phyloP scores from a whole-genome alignment of 1,140 invertebrate genomes.

The Caenorhabditis tropicalis region DNA sequence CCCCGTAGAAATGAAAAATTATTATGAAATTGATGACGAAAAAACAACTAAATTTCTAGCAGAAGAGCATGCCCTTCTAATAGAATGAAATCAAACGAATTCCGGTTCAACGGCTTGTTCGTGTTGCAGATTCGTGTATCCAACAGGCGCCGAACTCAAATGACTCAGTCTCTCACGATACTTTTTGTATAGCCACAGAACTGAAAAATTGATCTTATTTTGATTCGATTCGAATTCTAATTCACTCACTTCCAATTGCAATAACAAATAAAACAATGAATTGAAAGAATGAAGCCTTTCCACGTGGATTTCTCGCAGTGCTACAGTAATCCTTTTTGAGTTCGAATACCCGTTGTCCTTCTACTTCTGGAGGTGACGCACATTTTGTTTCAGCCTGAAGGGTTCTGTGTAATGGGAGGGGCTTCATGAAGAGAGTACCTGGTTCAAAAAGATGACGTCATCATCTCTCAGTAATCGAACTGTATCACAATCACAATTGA shows the following conservation, averaged over 20 bases:
- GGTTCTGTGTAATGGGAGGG: too few relatives aligned
- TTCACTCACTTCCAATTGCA: constrained; percentile 12
- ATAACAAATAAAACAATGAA: constrained; percentile 57
- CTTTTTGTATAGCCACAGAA: not conserved
- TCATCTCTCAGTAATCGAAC: constrained; percentile 57
- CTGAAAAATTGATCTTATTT: not conserved
- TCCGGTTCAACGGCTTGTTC: constrained; percentile 34
- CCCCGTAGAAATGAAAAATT: not conserved
- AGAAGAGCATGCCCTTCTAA: not conserved
- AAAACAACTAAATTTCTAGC: not conserved
- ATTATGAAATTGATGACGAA: not conserved
- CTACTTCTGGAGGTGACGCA: constrained; percentile 43
- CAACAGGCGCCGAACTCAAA: constrained; percentile 1
- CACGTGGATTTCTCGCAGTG: not conserved
- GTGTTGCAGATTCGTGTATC: constrained; percentile 1
- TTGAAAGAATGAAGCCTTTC: constrained; percentile 46
- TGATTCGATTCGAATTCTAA: too few relatives aligned
- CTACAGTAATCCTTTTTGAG: constrained; percentile 49
- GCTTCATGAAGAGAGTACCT: too few relatives aligned
- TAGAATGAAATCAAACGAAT: not conserved
- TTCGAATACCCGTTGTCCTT: constrained; percentile 50
- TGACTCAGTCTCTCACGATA: not conserved
- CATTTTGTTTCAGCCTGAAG: constrained; percentile 55
- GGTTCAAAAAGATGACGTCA: constrained; percentile 52
- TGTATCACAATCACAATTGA: constrained; percentile 60